Conservation (phyloP, 2,113 vertebrate species). For the Indri indri region DNA sequence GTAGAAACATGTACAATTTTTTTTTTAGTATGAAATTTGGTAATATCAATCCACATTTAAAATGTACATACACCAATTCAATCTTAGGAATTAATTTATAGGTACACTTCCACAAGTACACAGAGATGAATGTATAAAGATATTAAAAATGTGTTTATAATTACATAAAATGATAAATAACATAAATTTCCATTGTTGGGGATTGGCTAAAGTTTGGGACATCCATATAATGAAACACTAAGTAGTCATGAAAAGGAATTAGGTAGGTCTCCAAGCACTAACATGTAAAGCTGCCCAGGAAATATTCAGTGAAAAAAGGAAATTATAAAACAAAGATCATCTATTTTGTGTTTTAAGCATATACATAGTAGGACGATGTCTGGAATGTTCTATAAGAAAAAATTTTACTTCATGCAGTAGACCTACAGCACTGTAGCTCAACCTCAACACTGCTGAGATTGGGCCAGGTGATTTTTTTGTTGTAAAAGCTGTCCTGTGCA, state of each 20-base stretch:
- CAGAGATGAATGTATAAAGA: not conserved
- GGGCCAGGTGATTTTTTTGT: not conserved
- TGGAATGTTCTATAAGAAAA: not conserved
- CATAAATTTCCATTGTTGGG: not conserved
- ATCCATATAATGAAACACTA: not conserved
- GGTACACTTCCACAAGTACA: not conserved
- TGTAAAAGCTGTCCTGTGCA: not conserved
- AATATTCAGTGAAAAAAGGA: constrained; percentile 3
- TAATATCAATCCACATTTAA: not conserved
- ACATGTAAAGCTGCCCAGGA: not conserved
- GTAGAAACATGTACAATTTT: not conserved
- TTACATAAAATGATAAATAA: not conserved
- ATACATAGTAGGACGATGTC: not conserved
- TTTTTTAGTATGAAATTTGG: not conserved
- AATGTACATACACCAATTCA: not conserved
- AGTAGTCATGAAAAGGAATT: not conserved
- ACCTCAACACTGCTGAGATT: not conserved
- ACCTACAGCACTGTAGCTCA: not conserved
- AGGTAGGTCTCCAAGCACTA: not conserved
- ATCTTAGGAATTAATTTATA: not conserved
- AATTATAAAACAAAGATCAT: not conserved
- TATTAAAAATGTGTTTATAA: not conserved
- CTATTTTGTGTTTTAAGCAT: not conserved
- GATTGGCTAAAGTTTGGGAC: not conserved
- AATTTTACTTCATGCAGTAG: not conserved